These are phyloP conservation scores for Tipula lateralis DNA, from an alignment of 2,888 invertebrate species.

Conservation along the genomic window DNA sequence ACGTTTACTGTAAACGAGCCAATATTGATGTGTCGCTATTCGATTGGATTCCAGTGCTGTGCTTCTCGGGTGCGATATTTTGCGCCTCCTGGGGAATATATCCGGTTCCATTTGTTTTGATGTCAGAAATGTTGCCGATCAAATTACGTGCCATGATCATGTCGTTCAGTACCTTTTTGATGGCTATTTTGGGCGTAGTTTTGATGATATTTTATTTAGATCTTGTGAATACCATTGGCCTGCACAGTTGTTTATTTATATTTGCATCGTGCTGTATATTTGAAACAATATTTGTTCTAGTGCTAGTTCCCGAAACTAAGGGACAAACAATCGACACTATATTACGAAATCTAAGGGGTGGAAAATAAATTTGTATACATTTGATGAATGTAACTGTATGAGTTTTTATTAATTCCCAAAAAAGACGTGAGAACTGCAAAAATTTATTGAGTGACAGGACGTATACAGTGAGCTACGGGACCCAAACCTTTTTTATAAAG, in stretches of 20 bases:
- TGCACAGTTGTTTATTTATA: conserved; percentile 39
- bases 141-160: conserved; percentile 38
- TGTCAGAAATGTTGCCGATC: conserved; percentile 41
- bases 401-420: background rate
- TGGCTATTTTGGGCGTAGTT: conserved; percentile 28
- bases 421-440: too few species aligned
- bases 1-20: background rate
- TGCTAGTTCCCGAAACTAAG: conserved; percentile 42
- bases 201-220: conserved; percentile 29
- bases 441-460: too few species aligned
- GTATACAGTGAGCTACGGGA: too few species aligned
- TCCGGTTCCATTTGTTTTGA: conserved; percentile 41
- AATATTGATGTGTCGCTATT: conserved; percentile 7
- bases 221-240: conserved; percentile 37
- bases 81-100: conserved; percentile 42
- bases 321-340: conserved; percentile 38
- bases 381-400: too few species aligned
- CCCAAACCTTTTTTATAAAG: too few species aligned
- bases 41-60: conserved; percentile 38
- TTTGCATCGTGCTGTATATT: conserved; percentile 41
- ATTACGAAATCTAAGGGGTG: background rate
- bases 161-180: background rate
- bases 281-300: conserved; percentile 39
- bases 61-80: conserved; percentile 39
- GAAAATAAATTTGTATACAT: background rate